phyloP scores from a whole-genome alignment of 2,797 vertebrate genomes.

The Smutsia gigantea region DNA sequence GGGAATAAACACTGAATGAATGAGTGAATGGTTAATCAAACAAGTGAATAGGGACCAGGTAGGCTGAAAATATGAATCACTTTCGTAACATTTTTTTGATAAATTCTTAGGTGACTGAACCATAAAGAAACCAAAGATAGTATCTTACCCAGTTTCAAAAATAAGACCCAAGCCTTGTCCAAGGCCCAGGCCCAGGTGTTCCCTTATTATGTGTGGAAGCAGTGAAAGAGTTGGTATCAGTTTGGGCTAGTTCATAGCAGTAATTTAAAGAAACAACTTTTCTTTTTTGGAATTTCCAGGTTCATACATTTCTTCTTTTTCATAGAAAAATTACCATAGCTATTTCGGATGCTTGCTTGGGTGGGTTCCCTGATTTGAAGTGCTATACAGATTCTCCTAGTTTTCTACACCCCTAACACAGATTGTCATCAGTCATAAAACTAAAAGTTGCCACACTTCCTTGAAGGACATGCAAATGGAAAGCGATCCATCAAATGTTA shows the following conservation, averaged over 20 bases:
- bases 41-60: background rate
- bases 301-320: background rate
- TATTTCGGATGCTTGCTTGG: conserved; percentile 8
- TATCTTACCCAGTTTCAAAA: background rate
- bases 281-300: background rate
- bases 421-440: conserved; percentile 27
- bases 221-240: background rate
- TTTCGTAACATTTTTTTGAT: background rate
- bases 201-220: background rate
- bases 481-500: background rate
- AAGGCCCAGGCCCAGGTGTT: background rate
- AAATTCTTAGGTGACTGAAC: background rate
- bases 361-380: background rate
- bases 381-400: background rate
- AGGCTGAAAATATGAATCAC: background rate
- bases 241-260: background rate
- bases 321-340: conserved; percentile 3
- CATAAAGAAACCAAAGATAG: background rate
- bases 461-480: background rate
- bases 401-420: conserved; percentile 9
- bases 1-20: conserved; percentile 4
- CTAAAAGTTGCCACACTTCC: conserved; percentile 19
- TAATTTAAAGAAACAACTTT: background rate
- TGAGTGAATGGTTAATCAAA: background rate
- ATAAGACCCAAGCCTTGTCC: background rate